Conservation (phyloP, 1,140 invertebrate genomes). For the Caenorhabditis remanei region DNA sequence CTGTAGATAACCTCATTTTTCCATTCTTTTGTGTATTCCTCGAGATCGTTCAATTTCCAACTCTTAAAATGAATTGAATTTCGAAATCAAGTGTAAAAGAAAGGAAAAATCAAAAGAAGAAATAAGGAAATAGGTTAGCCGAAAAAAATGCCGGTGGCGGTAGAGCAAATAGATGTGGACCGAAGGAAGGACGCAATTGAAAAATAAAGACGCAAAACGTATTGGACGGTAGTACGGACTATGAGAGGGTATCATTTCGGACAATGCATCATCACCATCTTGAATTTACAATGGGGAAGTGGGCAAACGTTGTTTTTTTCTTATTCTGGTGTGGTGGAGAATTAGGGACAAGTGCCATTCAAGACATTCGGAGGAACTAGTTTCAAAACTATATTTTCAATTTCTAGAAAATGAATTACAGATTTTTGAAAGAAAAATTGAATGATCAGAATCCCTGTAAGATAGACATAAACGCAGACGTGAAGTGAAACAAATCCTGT, state of each 20-base stretch:
- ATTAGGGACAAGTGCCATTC: too few species aligned
- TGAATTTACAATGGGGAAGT: background rate
- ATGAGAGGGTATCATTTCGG: constrained; percentile 36
- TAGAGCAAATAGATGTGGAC: constrained; percentile 37
- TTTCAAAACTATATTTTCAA: too few species aligned
- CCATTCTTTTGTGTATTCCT: constrained; percentile 23
- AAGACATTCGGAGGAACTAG: too few species aligned
- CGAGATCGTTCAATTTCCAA: constrained; percentile 29
- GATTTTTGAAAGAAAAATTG: too few species aligned
- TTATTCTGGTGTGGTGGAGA: too few species aligned
- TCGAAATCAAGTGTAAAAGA: background rate
- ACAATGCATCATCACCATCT: constrained; percentile 15
- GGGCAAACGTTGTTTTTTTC: background rate
- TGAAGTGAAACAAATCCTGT: background rate
- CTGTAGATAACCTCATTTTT: constrained; percentile 39
- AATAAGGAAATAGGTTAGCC: constrained; percentile 43
- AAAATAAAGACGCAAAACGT: constrained; percentile 34
- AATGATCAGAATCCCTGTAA: too few species aligned
- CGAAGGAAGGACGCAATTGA: background rate
- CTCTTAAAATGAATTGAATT: background rate
- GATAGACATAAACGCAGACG: background rate
- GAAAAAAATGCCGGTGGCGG: constrained; percentile 40
- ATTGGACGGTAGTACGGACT: constrained; percentile 13
- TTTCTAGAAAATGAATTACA: too few species aligned
- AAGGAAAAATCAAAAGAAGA: constrained; percentile 27